Evolutionary conservation across 2,888 invertebrate species (phyloP).

Genomic region (Apodemia mormo): DNA sequence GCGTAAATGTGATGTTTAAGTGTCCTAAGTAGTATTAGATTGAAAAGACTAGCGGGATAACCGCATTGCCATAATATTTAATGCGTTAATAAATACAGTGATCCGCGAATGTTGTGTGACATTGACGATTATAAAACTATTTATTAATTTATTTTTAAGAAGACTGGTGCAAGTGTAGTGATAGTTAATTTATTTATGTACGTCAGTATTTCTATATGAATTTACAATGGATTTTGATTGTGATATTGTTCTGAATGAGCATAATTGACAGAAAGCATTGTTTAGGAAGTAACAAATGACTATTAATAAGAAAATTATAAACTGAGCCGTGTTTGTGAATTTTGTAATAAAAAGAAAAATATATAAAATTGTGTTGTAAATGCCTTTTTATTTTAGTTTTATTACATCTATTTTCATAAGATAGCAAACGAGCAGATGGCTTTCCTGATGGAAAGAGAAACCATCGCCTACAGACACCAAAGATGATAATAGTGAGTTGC

Average conservation of each 20-base stretch:
- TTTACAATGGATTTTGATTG: slow-evolving; percentile 50
- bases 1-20: slow-evolving; percentile 81
- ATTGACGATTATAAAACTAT: slow-evolving; percentile 67
- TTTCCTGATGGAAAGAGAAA: not conserved
- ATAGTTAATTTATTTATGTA: slow-evolving; percentile 79
- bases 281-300: slow-evolving; percentile 51
- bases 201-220: slow-evolving; percentile 60
- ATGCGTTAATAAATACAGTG: slow-evolving; percentile 48
- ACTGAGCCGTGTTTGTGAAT: slow-evolving; percentile 63
- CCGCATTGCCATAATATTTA: slow-evolving; percentile 79
- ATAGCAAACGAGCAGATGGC: slow-evolving; percentile 29
- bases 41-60: slow-evolving; percentile 68
- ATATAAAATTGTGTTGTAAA: slow-evolving; percentile 59
- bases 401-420: too few species aligned
- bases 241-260: slow-evolving; percentile 51
- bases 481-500: not conserved
- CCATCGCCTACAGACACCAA: not conserved
- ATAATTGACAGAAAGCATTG: slow-evolving; percentile 52
- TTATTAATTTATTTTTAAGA: slow-evolving; percentile 76
- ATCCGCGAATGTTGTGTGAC: slow-evolving; percentile 55
- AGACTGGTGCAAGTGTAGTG: slow-evolving; percentile 71
- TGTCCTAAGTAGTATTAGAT: slow-evolving; percentile 79
- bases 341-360: slow-evolving; percentile 65
- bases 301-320: slow-evolving; percentile 55
- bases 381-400: slow-evolving; percentile 43